Evolutionary conservation across 2,888 invertebrate genomes (phyloP).

Genomic region (Dendrolimus pini): DNA sequence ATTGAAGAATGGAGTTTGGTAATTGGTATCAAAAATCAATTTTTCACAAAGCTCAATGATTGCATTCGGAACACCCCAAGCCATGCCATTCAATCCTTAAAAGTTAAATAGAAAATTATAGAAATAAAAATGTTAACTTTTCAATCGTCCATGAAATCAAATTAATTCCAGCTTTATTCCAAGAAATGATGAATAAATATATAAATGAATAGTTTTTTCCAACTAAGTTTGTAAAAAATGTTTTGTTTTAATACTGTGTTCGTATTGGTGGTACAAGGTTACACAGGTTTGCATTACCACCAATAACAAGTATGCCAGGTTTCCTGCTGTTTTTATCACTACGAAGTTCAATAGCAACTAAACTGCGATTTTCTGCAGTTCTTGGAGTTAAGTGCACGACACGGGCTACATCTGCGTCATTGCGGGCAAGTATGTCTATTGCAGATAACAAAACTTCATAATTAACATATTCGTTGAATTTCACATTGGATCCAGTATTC

Average conservation of each 20-base stretch:
- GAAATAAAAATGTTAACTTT: neutral
- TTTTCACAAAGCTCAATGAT: constrained; percentile 53
- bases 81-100: constrained; percentile 59
- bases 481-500: constrained; percentile 23
- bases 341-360: constrained; percentile 52
- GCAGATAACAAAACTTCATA: constrained; percentile 24
- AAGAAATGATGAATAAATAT: too few relatives aligned
- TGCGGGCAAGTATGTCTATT: constrained; percentile 27
- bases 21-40: constrained; percentile 51
- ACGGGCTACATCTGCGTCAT: constrained; percentile 41
- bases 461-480: constrained; percentile 34
- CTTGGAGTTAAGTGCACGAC: constrained; percentile 32
- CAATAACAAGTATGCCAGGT: constrained; percentile 61
- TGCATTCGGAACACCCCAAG: constrained; percentile 60
- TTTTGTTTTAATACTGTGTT: too few relatives aligned
- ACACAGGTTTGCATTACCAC: constrained; percentile 29
- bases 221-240: too few relatives aligned
- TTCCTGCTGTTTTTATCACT: constrained; percentile 54
- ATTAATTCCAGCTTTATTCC: too few relatives aligned
- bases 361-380: constrained; percentile 44
- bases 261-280: too few relatives aligned
- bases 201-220: too few relatives aligned
- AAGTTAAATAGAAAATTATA: constrained; percentile 4
- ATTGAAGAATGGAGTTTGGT: constrained; percentile 66
- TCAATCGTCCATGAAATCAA: too few relatives aligned